Evolutionary conservation across 2,113 vertebrate genomes (phyloP).

Genomic region (Ariopsis seemanni): DNA sequence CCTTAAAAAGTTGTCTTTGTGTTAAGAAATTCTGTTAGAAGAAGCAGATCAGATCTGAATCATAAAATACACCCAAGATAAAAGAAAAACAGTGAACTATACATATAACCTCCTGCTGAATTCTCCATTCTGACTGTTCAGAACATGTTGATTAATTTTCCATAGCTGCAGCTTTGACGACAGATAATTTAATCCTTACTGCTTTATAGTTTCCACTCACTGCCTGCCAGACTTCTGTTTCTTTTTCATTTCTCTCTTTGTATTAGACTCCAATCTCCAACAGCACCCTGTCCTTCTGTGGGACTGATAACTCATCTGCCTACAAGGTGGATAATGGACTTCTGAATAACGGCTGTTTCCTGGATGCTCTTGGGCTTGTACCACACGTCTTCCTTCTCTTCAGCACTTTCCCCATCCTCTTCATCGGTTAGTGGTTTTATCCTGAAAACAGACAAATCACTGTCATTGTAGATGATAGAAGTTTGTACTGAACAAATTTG

Average conservation of each 20-base stretch:
- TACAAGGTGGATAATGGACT: slow-evolving; percentile 93
- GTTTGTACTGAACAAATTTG: not conserved
- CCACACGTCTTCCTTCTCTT: slow-evolving; percentile 96
- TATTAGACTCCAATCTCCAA: slow-evolving; percentile 54
- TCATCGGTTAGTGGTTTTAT: slow-evolving; percentile 85
- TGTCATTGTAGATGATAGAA: not conserved
- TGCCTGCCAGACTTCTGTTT: not conserved
- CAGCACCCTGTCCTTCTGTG: slow-evolving; percentile 79
- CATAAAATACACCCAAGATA: not conserved
- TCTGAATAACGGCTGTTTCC: slow-evolving; percentile 96
- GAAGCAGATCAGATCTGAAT: not conserved
- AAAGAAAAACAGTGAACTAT: not conserved
- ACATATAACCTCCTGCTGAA: not conserved
- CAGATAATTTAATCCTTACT: not conserved
- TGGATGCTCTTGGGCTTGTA: slow-evolving; percentile 95
- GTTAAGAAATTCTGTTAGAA: not conserved
- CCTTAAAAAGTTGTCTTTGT: not conserved
- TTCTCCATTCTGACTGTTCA: not conserved
- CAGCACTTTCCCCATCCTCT: slow-evolving; percentile 98
- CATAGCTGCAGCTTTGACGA: not conserved
- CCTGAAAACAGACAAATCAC: not conserved
- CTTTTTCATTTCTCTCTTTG: slow-evolving; percentile 5
- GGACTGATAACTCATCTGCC: slow-evolving; percentile 86
- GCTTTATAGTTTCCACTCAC: not conserved
- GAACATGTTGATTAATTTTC: not conserved